Evolutionary conservation across 2,888 invertebrate genomes (phyloP), one percentile per base, ranked within the genome.

Genomic region (Pheosia tremula): DNA sequence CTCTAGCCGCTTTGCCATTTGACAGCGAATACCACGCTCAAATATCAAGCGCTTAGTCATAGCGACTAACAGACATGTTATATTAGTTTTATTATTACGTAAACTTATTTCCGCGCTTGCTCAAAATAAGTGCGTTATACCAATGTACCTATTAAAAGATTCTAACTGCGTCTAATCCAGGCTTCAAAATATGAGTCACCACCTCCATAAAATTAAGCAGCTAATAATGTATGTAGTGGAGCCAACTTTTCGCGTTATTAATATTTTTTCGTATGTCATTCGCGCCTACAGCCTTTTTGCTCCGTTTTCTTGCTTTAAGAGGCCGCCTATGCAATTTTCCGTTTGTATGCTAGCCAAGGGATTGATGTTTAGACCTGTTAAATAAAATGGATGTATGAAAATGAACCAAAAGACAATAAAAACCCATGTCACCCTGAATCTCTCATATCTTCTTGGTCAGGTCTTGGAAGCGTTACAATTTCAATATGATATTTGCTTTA

Each of bases 41-140:
- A 87, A 88, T 90, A 89, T 87, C 89, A 85, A 78, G 63, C 78
- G 81, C 83, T 89, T 86, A 88, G 83, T 89, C 90, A 89, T 77
- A 77, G 58, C 58, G 68, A 59, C 66, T 61, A 65, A 71, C 74
- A 71, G 66, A 72, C 77, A 72, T 72, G 67, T 67, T 77, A 68
- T 62, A 67, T 64, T 77, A 72, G 65, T 74, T 75, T 77, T 75
- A 76, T 77, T 75, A 76, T 77, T 70, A 72, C 61, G 60, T 74
- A 76, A 76, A 80, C 74, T 79, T 78, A 75, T 75, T 75, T 75
- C 74, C 69, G 77, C 69, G 64, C 72, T 75, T 70, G 68, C 75
- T 77, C 67, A 58, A 67, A 69, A 75, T 74, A 75, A 68, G 67
- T 67, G 66, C 58, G 67, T 65, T 69, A 59, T 59, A 63, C 56